Evolutionary conservation across 2,888 invertebrate species (phyloP), one percentile per base, ranked within the genome.

Genomic region (Bellardia pandia): DNA sequence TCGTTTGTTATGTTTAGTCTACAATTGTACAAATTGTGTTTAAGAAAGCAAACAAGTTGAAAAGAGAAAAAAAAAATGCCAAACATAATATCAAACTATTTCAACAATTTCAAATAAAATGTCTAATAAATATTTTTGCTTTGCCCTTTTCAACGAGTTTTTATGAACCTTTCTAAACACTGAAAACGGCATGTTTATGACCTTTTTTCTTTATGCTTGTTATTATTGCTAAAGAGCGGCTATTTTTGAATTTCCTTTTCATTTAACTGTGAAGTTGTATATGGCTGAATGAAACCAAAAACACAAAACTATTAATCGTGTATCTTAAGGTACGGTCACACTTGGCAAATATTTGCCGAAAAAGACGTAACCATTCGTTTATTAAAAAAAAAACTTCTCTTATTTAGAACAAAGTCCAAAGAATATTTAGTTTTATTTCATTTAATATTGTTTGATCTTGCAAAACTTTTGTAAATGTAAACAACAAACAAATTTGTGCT

Each of bases 11-110:
- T 62, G 30, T 78, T 78, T 60, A 68, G 45, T 60, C 68, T 60
- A 79, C 51, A 79, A 71, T 62, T 71, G 40, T 30, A 60, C 71
- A 79, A 79, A 77, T 37, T 53, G n/a, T 16, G n/a, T 37, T 64
- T 30, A 33, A 23, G 11, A 30, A 58, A 23, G 30, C 56, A 56
- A 56, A 53, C 16, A 53, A 53, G 7, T 16, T 53, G 7, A 16
- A 23, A 16, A 23, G 3, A 6, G n/a, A n/a, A n/a, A n/a, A 16
- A 56, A 56, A 16, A 23, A 16, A 56, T 23, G 23, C 23, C 23
- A 16, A 56, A 56, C 3, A 56, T 5, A 8, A 23, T 23, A 23
- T 56, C 7, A 16, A 56, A 56, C 7, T 56, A 16, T 53, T 53
- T n/a, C 9, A 53, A n/a, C 14, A 45, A n/a, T 14, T 23, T 56